Conservation (phyloP, 2,888 invertebrate species). For the Torymus texanus region DNA sequence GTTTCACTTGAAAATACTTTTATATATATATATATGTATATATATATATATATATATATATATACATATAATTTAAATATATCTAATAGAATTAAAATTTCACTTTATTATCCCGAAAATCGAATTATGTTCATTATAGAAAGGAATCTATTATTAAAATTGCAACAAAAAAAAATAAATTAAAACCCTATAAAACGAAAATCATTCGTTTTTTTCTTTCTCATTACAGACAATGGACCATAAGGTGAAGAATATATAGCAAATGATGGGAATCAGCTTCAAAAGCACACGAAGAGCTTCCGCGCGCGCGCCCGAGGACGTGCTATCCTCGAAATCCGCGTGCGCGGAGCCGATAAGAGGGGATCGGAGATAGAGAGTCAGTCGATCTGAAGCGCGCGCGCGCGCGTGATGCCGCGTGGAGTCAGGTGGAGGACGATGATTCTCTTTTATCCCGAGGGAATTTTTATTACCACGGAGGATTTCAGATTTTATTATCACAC, state of each 20-base stretch:
- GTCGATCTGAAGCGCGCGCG: constrained; percentile 41
- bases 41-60: too few species aligned
- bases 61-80: too few species aligned
- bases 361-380: constrained; percentile 17
- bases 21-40: too few species aligned
- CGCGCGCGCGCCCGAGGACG: background rate
- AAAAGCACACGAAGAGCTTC: constrained; percentile 31
- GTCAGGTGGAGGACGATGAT: constrained; percentile 1
- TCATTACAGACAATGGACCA: constrained; percentile 65
- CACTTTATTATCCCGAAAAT: too few species aligned
- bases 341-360: background rate
- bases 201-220: background rate
- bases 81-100: too few species aligned
- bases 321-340: background rate
- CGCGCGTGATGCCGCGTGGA: background rate
- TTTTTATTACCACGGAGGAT: constrained; percentile 29
- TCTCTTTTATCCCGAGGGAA: constrained; percentile 36
- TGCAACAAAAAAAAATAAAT: background rate
- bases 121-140: too few species aligned
- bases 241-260: constrained; percentile 21
- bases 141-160: too few species aligned
- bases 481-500: constrained; percentile 44
- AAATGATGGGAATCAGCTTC: constrained; percentile 37
- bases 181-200: too few species aligned
- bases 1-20: constrained; percentile 4